Evolutionary conservation across 2,797 vertebrate genomes (phyloP), one percentile per base, ranked within the genome.

Genomic region (Cyprinella venusta): DNA sequence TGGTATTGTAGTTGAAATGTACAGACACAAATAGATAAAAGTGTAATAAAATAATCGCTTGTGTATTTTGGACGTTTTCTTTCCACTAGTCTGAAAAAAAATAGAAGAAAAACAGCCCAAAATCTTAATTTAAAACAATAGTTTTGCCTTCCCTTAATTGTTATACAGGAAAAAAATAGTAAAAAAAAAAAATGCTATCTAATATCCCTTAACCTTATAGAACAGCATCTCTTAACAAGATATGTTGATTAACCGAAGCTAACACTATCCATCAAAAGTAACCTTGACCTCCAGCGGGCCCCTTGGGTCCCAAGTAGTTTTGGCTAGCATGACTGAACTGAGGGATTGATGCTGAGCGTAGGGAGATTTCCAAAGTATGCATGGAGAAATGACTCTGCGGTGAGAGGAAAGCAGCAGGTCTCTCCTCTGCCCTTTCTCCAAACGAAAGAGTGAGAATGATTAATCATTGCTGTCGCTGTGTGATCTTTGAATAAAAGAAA

Each of bases 401-500:
- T 84, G 79, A 81, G 84, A 87, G 76, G 88, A 90, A 48, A 91
- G 88, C 84, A 80, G 87, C 80, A 24, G 88, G 88, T 90, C 88
- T 84, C 63, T 70, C 86, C 84, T 87, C 79, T 87, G 77, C 87
- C 89, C 83, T 89, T 76, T 88, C 84, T 86, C 68, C 79, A 94
- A 93, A 95, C 94, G 92, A 94, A 95, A 94, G 92, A 89, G 90
- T 88, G 36, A 33, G 83, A 89, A 78, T 93, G 92, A 94, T 95
- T 94, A 94, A 95, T 95, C 93, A 93, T 91, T 90, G 91, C 90
- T 89, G 88, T 90, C 89, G 38, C 90, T 90, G 90, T 94, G 94
- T 95, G 94, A 95, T 95, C 94, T 95, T 76, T 94, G 93, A 95
- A 94, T 94, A 93, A 94, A 94, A 92, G 91, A 90, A 91, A 94